Conservation (phyloP, 2,113 vertebrate species). For the Crocuta crocuta region DNA sequence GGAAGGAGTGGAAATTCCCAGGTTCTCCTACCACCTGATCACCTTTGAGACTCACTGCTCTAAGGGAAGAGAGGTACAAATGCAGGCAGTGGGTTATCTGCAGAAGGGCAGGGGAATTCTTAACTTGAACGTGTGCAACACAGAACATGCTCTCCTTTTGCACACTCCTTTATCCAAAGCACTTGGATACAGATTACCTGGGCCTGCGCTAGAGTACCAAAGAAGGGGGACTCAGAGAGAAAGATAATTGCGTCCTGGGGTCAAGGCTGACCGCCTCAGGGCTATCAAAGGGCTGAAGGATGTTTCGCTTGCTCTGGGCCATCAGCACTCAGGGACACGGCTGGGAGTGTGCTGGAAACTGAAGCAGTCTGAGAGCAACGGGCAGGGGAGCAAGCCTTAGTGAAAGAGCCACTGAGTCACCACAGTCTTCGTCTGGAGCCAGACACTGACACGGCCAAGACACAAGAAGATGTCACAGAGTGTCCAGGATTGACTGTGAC, state of each 20-base stretch:
- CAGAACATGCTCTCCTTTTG: not conserved
- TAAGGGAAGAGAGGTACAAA: not conserved
- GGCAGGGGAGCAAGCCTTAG: not conserved
- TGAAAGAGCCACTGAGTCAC: not conserved
- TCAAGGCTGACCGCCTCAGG: not conserved
- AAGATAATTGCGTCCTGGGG: too few relatives aligned
- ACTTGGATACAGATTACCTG: not conserved
- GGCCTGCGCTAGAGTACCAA: not conserved
- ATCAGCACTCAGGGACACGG: not conserved
- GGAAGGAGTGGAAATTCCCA: not conserved
- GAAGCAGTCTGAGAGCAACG: not conserved
- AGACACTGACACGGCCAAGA: not conserved
- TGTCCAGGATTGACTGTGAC: not conserved
- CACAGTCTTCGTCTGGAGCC: not conserved
- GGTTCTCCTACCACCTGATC: not conserved
- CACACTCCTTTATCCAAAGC: not conserved
- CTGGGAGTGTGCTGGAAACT: not conserved
- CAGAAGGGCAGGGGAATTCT: not conserved
- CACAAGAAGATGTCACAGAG: not conserved
- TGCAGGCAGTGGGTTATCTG: not conserved
- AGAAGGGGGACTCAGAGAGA: not conserved
- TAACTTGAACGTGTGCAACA: not conserved
- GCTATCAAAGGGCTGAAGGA: not conserved
- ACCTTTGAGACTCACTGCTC: not conserved
- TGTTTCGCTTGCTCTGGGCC: not conserved